Conservation (phyloP, 2,113 vertebrate genomes). For the Labeo catla region DNA sequence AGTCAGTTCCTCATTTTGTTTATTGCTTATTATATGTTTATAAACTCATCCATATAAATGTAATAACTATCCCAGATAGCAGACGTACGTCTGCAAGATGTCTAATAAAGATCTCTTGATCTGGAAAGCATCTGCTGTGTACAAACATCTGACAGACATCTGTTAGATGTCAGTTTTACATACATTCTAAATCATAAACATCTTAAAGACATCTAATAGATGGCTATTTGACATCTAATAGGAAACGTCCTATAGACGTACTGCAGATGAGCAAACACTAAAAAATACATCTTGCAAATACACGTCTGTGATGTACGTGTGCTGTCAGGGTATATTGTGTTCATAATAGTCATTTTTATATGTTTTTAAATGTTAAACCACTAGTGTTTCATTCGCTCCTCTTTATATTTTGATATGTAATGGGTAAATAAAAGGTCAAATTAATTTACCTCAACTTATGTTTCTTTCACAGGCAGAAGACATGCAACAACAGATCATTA, state of each 20-base stretch:
- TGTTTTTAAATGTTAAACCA: not conserved
- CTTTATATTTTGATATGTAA: not conserved
- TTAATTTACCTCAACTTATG: not conserved
- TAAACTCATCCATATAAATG: not conserved
- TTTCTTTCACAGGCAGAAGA: constrained; percentile 82
- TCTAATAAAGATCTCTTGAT: too few relatives aligned
- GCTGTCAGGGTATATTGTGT: not conserved
- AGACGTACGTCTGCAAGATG: too few relatives aligned
- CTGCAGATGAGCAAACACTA: too few relatives aligned
- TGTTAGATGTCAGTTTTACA: too few relatives aligned
- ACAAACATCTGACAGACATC: too few relatives aligned
- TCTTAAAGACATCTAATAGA: too few relatives aligned
- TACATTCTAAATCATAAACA: too few relatives aligned
- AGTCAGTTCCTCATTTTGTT: not conserved
- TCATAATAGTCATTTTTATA: not conserved
- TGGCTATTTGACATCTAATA: too few relatives aligned
- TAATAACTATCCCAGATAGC: not conserved
- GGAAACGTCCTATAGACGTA: too few relatives aligned
- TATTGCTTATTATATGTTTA: not conserved
- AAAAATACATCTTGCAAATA: too few relatives aligned
- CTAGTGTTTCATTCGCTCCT: not conserved
- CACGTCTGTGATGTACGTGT: too few relatives aligned
- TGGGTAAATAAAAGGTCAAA: not conserved
- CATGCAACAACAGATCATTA: constrained; percentile 91
- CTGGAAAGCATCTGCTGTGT: too few relatives aligned